Conservation (phyloP, 2,113 vertebrate species). For the Pitta sordida region DNA sequence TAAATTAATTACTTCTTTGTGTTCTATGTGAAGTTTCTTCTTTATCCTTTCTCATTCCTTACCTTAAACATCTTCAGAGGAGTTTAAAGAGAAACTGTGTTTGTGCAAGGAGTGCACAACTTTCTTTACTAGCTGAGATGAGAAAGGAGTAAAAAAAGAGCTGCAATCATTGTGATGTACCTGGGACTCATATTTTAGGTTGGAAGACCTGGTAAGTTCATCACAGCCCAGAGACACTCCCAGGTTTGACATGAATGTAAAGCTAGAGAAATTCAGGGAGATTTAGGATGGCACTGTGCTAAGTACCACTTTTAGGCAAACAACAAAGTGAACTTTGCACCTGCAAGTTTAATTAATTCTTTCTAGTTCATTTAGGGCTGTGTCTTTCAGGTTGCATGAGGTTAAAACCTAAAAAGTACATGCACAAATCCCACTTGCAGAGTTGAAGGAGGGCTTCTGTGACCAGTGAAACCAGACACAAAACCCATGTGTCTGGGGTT, state of each 20-base stretch:
- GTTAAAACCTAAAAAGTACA: background rate
- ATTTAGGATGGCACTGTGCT: background rate
- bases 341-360: background rate
- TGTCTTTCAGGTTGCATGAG: background rate
- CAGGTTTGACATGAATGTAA: background rate
- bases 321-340: background rate
- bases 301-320: background rate
- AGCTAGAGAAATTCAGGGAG: background rate
- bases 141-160: background rate
- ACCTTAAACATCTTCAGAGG: background rate
- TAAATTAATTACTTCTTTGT: background rate
- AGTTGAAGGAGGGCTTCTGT: background rate
- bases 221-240: background rate
- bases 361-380: background rate
- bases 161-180: background rate
- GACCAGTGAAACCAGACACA: background rate
- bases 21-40: background rate
- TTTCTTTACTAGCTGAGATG: background rate
- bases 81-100: background rate
- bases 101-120: background rate
- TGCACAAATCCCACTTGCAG: background rate
- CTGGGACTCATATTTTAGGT: background rate
- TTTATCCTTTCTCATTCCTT: background rate
- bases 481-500: background rate
- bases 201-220: background rate